Conservation (phyloP, 92 coral and sea anemone species). For the Parazoanthus swiftii region DNA sequence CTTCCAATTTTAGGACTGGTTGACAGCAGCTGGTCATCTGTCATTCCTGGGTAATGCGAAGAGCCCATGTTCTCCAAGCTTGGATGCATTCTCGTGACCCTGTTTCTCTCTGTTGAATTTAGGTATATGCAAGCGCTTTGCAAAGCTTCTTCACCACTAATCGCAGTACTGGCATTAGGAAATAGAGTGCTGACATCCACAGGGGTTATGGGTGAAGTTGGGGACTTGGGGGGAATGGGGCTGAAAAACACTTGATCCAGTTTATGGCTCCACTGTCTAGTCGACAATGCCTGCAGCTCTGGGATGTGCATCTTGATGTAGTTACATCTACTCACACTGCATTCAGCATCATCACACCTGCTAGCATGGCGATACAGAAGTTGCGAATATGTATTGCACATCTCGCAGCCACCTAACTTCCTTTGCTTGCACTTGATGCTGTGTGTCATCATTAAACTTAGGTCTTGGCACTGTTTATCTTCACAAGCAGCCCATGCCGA, state of each 20-base stretch:
- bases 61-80: not conserved
- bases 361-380: constrained; percentile 40
- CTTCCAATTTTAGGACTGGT: not conserved
- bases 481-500: constrained; percentile 26
- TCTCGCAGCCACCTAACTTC: constrained; percentile 54
- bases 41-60: not conserved
- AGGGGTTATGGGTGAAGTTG: not conserved
- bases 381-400: constrained; percentile 30
- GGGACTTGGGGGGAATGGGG: constrained; percentile 3
- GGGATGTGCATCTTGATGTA: constrained; percentile 46
- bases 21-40: not conserved
- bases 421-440: constrained; percentile 49
- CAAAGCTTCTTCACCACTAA: not conserved
- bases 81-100: not conserved
- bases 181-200: constrained; percentile 12
- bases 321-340: constrained; percentile 48
- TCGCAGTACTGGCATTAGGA: not conserved
- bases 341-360: constrained; percentile 37
- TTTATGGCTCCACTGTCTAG: constrained; percentile 39
- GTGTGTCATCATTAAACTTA: constrained; percentile 39
- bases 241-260: constrained; percentile 57
- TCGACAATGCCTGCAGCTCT: not conserved
- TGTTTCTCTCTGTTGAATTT: not conserved
- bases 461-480: constrained; percentile 41
- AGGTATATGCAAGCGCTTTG: not conserved